Percentiles rank a stretch among this genome's conserved stretches.
These are phyloP conservation scores for Gopherus flavomarginatus DNA, from an alignment of 2,113 vertebrate species.

Conservation along the genomic window DNA sequence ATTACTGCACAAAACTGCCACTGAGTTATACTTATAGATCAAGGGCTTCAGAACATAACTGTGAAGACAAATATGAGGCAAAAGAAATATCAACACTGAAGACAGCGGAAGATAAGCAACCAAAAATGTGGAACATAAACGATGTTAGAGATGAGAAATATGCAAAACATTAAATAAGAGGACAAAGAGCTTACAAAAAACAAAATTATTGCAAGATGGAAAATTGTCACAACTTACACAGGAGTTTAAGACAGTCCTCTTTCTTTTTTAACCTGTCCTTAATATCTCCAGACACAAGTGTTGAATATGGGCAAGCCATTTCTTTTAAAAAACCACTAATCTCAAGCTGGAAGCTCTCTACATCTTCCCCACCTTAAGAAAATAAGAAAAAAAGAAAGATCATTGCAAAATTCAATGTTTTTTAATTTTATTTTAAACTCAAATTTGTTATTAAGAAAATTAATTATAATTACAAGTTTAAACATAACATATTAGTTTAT, in stretches of 20 bases:
- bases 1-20: not conserved
- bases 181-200: not conserved
- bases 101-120: not conserved
- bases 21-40: not conserved
- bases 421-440: not conserved
- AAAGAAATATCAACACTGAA: not conserved
- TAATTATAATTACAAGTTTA: not conserved
- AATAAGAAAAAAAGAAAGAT: conserved; percentile 12
- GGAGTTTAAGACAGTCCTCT: conserved; percentile 87
- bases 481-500: not conserved
- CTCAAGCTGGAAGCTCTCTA: conserved; percentile 87
- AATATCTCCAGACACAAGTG: conserved; percentile 83
- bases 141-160: not conserved
- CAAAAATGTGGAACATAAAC: not conserved
- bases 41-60: not conserved
- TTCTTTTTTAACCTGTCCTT: conserved; percentile 81
- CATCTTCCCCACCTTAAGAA: conserved; percentile 81
- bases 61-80: not conserved
- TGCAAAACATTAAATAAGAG: not conserved
- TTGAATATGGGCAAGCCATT: conserved; percentile 87
- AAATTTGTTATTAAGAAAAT: not conserved
- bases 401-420: not conserved
- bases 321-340: conserved; percentile 92
- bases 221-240: conserved; percentile 81
- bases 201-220: not conserved